Conservation (phyloP, 1,140 invertebrate genomes). For the Cotesia glomerata region DNA sequence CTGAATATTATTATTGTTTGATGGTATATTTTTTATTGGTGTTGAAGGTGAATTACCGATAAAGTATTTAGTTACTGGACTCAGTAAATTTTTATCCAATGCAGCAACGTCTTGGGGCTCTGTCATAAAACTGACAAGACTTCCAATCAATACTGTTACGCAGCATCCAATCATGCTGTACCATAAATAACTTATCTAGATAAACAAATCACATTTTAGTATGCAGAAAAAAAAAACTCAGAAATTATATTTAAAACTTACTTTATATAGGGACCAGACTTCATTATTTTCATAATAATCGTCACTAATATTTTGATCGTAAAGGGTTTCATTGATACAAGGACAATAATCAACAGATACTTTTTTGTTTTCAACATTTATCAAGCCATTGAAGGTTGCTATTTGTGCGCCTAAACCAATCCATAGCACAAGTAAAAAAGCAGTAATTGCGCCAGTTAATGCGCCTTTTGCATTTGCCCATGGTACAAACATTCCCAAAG, state of each 20-base stretch:
- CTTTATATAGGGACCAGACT: constrained; percentile 47
- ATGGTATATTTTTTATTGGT: constrained; percentile 36
- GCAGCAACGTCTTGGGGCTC: constrained; percentile 64
- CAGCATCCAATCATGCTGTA: constrained; percentile 79
- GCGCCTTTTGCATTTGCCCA: constrained; percentile 83
- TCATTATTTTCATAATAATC: constrained; percentile 21
- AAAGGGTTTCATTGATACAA: constrained; percentile 54
- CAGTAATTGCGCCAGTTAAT: constrained; percentile 68
- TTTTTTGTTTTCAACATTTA: constrained; percentile 57
- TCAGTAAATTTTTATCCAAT: constrained; percentile 64
- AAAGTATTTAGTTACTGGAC: constrained; percentile 61
- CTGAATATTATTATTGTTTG: constrained; percentile 35
- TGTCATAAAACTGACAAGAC: constrained; percentile 74
- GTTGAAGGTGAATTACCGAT: constrained; percentile 30
- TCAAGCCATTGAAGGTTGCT: constrained; percentile 61
- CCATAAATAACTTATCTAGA: constrained; percentile 77
- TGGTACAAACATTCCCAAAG: constrained; percentile 87
- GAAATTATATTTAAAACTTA: constrained; percentile 26
- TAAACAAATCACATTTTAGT: constrained; percentile 34
- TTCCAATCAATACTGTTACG: constrained; percentile 74
- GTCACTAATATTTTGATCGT: background rate
- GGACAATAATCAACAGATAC: constrained; percentile 60
- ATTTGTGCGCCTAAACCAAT: constrained; percentile 78
- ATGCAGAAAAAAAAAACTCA: constrained; percentile 48
- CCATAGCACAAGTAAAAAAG: constrained; percentile 72